Percentiles rank a stretch among this genome's conserved stretches.
Evolutionary conservation across 2,888 invertebrate species (phyloP).

Genomic region (Sclerodermus sp.): DNA sequence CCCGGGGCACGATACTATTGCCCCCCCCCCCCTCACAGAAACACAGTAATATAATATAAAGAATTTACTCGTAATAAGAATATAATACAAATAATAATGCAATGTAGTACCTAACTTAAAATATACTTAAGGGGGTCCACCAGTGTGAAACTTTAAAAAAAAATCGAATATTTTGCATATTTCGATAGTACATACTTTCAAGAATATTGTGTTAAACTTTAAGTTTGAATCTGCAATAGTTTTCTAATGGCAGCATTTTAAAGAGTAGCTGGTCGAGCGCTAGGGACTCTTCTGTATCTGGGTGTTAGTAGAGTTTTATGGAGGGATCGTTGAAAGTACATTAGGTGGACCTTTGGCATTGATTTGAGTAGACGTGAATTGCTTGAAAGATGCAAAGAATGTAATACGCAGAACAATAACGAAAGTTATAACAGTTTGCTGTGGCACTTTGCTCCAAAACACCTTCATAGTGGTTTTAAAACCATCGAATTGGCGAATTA

Average conservation of each 20-base stretch:
- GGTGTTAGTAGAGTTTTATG: conserved; percentile 8
- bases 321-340: too few species aligned
- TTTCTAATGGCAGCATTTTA: not conserved
- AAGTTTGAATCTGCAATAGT: not conserved
- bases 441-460: conserved; percentile 16
- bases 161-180: not conserved
- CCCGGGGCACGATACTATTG: too few species aligned
- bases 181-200: not conserved
- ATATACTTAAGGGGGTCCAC: not conserved
- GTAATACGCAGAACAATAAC: conserved; percentile 20
- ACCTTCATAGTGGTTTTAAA: conserved; percentile 7
- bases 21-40: too few species aligned
- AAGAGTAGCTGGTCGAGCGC: too few species aligned
- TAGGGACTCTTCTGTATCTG: conserved; percentile 9
- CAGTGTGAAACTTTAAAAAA: not conserved
- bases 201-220: not conserved
- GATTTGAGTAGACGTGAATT: conserved; percentile 15
- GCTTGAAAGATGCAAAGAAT: conserved; percentile 15
- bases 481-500: conserved; percentile 11
- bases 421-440: conserved; percentile 16
- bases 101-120: too few species aligned
- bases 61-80: too few species aligned
- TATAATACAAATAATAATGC: too few species aligned
- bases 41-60: too few species aligned
- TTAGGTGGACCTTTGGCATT: too few species aligned